Evolutionary conservation across 2,797 vertebrate species (phyloP), one percentile per base, ranked within the genome.

Genomic region (Onychomys leucogaster): DNA sequence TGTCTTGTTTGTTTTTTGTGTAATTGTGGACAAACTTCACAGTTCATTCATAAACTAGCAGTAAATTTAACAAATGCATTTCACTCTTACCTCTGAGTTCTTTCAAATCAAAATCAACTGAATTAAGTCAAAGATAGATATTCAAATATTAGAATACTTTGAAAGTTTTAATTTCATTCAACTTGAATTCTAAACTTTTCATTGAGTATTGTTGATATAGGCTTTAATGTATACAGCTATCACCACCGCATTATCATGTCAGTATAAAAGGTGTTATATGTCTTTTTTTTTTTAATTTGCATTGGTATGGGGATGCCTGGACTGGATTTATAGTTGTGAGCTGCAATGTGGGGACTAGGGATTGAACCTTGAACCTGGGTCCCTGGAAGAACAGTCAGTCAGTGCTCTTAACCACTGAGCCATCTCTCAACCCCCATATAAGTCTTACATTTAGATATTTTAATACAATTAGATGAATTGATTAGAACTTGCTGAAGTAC

Each of bases 111-210:
- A 19, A 65, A 12, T 65, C 82, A 84, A 65, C 37, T 65, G 59
- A 63, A 17, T 84, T 84, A 84, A 16, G 37, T 82, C 59, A 83
- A 46, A 46, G 59, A 63, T 82, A 61, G 14, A 37, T 84, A 34
- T 21, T 63, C 25, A 61, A 41, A 41, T 82, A 61, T 57, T 59
- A 37, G n/a, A 83, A 41, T 83, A 41, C 81, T 61, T 83, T 19
- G 37, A 43, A 29, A 59, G 55, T 96, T 67, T 94, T 94, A 93
- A 88, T 52, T 94, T 96, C 49, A 49, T 91, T 69, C 17, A 52
- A 27, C 89, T 76, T 87, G 32, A 90, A 84, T 95, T 88, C 43
- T 95, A 91, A 25, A 96, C 27, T 96, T 97, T 95, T 76, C 76
- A 93, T 10, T 92, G 37, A 90, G 67, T 71, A 76, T 78, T 94